phyloP scores from a whole-genome alignment of 2,888 invertebrate genomes.

The Nowickia ferox region DNA sequence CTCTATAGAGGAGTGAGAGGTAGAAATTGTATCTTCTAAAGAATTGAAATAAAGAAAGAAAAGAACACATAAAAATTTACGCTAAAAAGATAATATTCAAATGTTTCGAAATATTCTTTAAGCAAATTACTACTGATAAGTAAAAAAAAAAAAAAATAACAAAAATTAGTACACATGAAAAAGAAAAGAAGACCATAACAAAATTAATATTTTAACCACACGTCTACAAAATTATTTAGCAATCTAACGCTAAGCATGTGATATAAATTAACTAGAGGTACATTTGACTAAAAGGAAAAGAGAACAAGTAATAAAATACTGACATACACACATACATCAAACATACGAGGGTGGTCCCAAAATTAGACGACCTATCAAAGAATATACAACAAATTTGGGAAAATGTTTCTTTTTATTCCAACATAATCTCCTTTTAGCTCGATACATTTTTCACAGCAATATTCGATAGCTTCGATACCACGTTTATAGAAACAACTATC shows the following conservation, averaged over 20 bases:
- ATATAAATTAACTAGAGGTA: slow-evolving; percentile 69
- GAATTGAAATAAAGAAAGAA: slow-evolving; percentile 27
- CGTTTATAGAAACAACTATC: not conserved
- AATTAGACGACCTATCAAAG: no score
- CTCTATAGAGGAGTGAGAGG: slow-evolving; percentile 45
- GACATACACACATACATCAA: not conserved
- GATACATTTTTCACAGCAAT: not conserved
- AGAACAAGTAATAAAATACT: slow-evolving; percentile 11
- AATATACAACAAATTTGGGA: no score
- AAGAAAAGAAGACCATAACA: slow-evolving; percentile 64
- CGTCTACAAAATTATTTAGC: slow-evolving; percentile 74
- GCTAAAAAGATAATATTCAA: slow-evolving; percentile 16
- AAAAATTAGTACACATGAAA: slow-evolving; percentile 58
- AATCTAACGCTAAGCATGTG: slow-evolving; percentile 79
- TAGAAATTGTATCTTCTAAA: slow-evolving; percentile 57
- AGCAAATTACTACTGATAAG: slow-evolving; percentile 34
- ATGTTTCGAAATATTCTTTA: slow-evolving; percentile 40
- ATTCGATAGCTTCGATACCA: no score
- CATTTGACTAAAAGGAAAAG: slow-evolving; percentile 6
- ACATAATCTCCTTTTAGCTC: not conserved
- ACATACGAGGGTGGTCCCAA: no score
- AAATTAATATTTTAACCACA: slow-evolving; percentile 44
- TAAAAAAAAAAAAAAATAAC: slow-evolving; percentile 9
- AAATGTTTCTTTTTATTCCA: no score
- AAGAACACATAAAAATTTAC: slow-evolving; percentile 31